phyloP scores from a whole-genome alignment of 2,888 invertebrate species.

The Ornithoptera priamus region DNA sequence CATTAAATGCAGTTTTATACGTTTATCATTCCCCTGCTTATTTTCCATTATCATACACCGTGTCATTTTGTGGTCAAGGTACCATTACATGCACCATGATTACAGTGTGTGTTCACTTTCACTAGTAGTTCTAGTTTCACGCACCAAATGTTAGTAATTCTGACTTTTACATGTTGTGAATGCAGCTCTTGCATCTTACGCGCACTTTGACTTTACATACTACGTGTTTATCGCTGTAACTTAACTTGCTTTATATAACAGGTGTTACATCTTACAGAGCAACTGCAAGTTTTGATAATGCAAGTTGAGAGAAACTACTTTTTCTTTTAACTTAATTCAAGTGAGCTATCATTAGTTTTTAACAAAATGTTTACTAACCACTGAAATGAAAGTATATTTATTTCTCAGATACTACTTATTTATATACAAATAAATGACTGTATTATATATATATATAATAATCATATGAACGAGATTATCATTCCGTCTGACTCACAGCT shows the following conservation, averaged over 20 bases:
- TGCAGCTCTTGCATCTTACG: constrained; percentile 31
- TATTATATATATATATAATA: no score
- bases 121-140: constrained; percentile 49
- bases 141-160: constrained; percentile 63
- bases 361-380: no score
- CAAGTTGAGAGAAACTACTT: no score
- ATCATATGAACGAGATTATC: no score
- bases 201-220: constrained; percentile 17
- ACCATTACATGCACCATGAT: constrained; percentile 31
- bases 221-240: background rate
- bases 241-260: constrained; percentile 9
- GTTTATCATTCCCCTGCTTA: background rate
- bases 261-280: background rate
- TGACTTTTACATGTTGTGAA: constrained; percentile 40
- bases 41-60: background rate
- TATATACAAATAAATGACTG: no score
- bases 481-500: no score
- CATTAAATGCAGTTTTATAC: background rate
- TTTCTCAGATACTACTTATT: no score
- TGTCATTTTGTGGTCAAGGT: background rate
- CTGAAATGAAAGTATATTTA: no score
- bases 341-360: no score
- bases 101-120: constrained; percentile 50
- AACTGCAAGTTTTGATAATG: no score
- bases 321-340: no score